Evolutionary conservation across 2,113 vertebrate species (phyloP).

Genomic region (Seriola rivoliana): DNA sequence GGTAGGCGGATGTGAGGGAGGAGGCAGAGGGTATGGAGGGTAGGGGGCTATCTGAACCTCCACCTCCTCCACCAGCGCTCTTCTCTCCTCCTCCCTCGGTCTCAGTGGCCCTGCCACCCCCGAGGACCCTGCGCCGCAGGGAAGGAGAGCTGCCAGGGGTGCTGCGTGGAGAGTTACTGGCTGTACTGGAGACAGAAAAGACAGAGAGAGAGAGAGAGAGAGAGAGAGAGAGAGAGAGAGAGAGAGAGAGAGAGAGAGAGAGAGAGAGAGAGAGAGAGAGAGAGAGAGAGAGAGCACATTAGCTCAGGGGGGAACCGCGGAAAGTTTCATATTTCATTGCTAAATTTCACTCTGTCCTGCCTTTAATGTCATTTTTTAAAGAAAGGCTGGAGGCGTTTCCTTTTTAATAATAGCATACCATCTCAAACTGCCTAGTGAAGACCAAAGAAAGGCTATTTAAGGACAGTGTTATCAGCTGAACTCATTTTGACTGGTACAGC

Average conservation of each 20-base stretch:
- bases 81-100: constrained; percentile 82
- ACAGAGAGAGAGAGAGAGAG: constrained; percentile 1
- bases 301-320: constrained; percentile 23
- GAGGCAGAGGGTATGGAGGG: constrained; percentile 79
- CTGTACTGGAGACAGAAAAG: constrained; percentile 82
- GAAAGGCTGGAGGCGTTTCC: constrained; percentile 44
- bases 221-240: too few species aligned
- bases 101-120: constrained; percentile 83
- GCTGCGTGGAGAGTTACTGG: constrained; percentile 92
- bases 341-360: not conserved
- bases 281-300: not conserved
- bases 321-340: constrained; percentile 1
- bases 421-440: constrained; percentile 2
- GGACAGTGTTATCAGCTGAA: constrained; percentile 26
- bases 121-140: constrained; percentile 88
- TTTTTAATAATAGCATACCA: constrained; percentile 13
- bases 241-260: too few species aligned
- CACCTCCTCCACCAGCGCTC: constrained; percentile 67
- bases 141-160: constrained; percentile 92
- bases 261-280: too few species aligned
- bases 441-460: not conserved
- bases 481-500: constrained; percentile 3
- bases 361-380: constrained; percentile 23
- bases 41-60: constrained; percentile 83
- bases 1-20: constrained; percentile 87